phyloP scores from a whole-genome alignment of 2,113 vertebrate species.

The Hippolais icterina region DNA sequence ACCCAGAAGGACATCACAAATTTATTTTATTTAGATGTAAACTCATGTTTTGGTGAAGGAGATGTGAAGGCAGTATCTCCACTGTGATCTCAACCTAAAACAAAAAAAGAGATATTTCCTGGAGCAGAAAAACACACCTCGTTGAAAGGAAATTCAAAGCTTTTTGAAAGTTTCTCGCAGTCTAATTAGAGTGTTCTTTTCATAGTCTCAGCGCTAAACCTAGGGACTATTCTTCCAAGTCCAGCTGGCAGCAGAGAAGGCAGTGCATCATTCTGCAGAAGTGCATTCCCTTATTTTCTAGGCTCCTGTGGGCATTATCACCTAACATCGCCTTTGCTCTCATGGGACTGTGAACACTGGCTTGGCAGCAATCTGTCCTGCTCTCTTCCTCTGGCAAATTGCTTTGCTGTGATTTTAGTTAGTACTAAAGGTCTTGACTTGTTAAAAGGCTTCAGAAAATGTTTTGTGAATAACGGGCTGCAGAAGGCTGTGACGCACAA shows the following conservation, averaged over 20 bases:
- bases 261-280: background rate
- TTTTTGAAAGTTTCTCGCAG: background rate
- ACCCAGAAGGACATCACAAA: accelerated
- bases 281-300: background rate
- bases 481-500: background rate
- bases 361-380: background rate
- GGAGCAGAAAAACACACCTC: background rate
- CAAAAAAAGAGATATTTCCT: background rate
- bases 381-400: background rate
- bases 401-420: background rate
- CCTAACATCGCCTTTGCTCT: background rate
- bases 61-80: background rate
- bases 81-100: background rate
- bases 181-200: background rate
- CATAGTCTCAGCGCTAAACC: background rate
- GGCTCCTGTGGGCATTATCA: background rate
- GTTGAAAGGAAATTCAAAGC: background rate
- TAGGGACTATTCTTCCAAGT: background rate
- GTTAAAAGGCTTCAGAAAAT: background rate
- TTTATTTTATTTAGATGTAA: background rate
- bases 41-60: background rate
- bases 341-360: background rate
- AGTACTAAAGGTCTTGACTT: background rate
- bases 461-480: background rate
- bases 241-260: background rate